Evolutionary conservation across 1,140 invertebrate species (phyloP).

Genomic region (Drosophila paulistorum): DNA sequence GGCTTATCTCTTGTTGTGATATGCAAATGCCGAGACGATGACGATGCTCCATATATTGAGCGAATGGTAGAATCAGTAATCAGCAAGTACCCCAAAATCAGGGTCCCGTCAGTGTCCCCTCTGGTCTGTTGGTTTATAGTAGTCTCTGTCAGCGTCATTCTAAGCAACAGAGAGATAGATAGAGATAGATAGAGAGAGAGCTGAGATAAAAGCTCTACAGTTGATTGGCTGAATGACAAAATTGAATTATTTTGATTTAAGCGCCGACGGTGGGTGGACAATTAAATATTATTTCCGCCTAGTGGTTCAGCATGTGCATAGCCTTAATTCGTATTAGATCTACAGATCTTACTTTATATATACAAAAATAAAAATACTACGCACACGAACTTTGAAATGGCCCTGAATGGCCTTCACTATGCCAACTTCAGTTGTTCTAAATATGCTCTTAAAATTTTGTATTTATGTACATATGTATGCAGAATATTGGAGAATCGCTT

Average conservation of each 20-base stretch:
- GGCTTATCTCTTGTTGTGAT: constrained; percentile 36
- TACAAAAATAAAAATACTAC: not conserved
- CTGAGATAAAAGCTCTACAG: constrained; percentile 55
- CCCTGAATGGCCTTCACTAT: not conserved
- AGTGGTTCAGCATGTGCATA: constrained; percentile 28
- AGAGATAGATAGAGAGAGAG: constrained; percentile 22
- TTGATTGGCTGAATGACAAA: constrained; percentile 81
- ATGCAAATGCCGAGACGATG: constrained; percentile 16
- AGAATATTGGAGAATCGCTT: not conserved
- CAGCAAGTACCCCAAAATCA: constrained; percentile 2
- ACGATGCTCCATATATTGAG: not conserved
- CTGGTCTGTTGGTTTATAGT: not conserved
- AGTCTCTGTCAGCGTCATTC: constrained; percentile 27
- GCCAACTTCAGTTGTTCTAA: constrained; percentile 2
- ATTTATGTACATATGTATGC: not conserved
- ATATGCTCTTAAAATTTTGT: not conserved
- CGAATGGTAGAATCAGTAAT: constrained; percentile 2
- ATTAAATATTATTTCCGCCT: constrained; percentile 79
- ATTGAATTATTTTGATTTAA: constrained; percentile 82
- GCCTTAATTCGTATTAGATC: constrained; percentile 46
- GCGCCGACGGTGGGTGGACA: constrained; percentile 74
- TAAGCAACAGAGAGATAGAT: constrained; percentile 22
- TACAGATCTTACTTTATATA: not conserved
- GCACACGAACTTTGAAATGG: constrained; percentile 11
- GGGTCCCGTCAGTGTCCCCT: not conserved